These are phyloP conservation scores for Strigamia maritima DNA, from an alignment of 2,888 invertebrate species.

Conservation along the genomic window DNA sequence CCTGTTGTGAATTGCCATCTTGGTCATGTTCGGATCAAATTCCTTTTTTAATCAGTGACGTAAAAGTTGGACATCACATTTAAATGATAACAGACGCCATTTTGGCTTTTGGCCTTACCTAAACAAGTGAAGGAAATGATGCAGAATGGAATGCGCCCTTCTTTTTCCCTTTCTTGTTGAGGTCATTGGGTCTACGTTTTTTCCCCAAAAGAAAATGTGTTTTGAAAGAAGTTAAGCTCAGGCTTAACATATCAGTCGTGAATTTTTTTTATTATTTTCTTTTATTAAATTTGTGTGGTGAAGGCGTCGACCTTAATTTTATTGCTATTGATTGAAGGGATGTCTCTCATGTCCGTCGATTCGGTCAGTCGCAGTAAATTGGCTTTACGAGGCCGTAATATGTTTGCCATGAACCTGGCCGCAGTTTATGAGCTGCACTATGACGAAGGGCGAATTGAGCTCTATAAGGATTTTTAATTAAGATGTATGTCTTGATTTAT, in stretches of 20 bases:
- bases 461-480: slow-evolving; percentile 17
- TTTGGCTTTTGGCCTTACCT: background rate
- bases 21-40: background rate
- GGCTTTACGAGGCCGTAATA: slow-evolving; percentile 37
- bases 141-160: slow-evolving; percentile 4
- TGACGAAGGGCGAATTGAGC: background rate
- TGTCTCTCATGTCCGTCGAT: background rate
- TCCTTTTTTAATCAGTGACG: background rate
- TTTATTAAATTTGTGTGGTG: background rate
- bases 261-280: background rate
- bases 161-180: background rate
- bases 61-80: background rate
- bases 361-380: slow-evolving; percentile 29
- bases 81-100: background rate
- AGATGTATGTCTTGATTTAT: slow-evolving; percentile 17
- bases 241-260: background rate
- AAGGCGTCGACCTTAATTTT: slow-evolving; percentile 12
- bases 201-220: background rate
- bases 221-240: background rate
- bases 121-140: background rate
- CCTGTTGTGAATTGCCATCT: background rate
- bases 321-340: slow-evolving; percentile 33
- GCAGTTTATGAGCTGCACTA: slow-evolving; percentile 37
- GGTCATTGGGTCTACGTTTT: background rate
- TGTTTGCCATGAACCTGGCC: slow-evolving; percentile 38